These are phyloP conservation scores for Hybognathus amarus DNA, from an alignment of 2,797 vertebrate genomes.

Conservation along the genomic window DNA sequence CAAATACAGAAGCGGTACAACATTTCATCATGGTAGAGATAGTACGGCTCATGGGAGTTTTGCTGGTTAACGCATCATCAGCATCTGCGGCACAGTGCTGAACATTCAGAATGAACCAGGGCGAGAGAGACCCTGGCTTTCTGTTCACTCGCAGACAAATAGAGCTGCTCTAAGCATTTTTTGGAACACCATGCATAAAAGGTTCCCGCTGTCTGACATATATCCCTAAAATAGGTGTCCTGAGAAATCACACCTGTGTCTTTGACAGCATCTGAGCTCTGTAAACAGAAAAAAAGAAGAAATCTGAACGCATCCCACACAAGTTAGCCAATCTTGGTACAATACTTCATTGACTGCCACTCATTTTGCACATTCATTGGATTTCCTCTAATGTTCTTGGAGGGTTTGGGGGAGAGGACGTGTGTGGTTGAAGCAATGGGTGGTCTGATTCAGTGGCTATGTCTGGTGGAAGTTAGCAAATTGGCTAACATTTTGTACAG, in stretches of 20 bases:
- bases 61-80: conserved; percentile 33
- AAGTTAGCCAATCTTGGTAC: neutral
- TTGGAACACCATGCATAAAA: neutral
- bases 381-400: neutral
- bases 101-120: conserved; percentile 21
- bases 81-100: conserved; percentile 10
- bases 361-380: neutral
- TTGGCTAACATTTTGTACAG: neutral
- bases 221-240: conserved; percentile 11
- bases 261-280: neutral
- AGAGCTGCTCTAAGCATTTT: conserved; percentile 8
- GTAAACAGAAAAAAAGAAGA: neutral
- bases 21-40: conserved; percentile 41
- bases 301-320: neutral
- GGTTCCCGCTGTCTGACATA: neutral
- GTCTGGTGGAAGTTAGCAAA: conserved; percentile 2
- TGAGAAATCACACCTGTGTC: conserved; percentile 24
- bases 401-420: neutral
- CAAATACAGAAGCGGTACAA: conserved; percentile 3
- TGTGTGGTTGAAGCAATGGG: neutral
- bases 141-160: neutral
- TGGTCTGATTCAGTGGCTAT: neutral
- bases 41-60: conserved; percentile 23
- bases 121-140: neutral
- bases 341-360: neutral